Evolutionary conservation across 2,888 invertebrate species (phyloP).

Genomic region (Apomyelois bistriatella): DNA sequence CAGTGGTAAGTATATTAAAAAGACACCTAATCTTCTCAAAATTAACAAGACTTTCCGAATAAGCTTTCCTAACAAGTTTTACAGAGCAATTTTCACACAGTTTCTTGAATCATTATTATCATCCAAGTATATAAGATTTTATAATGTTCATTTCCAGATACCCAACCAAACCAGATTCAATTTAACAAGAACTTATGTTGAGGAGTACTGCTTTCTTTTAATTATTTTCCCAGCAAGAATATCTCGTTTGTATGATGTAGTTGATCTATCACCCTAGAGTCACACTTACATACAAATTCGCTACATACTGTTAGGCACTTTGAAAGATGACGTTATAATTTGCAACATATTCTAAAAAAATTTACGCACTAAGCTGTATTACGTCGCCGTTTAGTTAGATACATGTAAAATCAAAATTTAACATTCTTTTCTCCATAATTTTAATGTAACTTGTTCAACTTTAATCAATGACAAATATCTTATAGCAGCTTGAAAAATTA

Average conservation of each 20-base stretch:
- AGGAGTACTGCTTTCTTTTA: constrained; percentile 3
- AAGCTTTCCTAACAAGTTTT: not conserved
- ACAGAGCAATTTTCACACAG: constrained; percentile 1
- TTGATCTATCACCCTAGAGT: not conserved
- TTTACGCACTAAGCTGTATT: no score
- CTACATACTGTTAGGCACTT: no score
- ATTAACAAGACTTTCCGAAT: not conserved
- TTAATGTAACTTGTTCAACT: no score
- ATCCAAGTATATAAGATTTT: not conserved
- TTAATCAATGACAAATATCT: no score
- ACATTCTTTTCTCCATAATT: no score
- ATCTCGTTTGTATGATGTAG: not conserved
- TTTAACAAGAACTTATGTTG: not conserved
- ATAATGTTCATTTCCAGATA: not conserved
- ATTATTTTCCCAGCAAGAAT: not conserved
- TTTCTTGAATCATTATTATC: not conserved
- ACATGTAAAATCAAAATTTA: no score
- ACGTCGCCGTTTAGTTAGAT: no score
- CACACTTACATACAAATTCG: no score
- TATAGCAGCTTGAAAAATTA: no score
- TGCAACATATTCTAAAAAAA: no score
- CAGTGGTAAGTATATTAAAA: no score
- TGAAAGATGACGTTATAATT: no score
- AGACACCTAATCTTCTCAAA: not conserved
- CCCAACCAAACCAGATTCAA: not conserved